These are phyloP conservation scores for Rhipidura dahli DNA, from an alignment of 2,113 vertebrate genomes.

Conservation along the genomic window DNA sequence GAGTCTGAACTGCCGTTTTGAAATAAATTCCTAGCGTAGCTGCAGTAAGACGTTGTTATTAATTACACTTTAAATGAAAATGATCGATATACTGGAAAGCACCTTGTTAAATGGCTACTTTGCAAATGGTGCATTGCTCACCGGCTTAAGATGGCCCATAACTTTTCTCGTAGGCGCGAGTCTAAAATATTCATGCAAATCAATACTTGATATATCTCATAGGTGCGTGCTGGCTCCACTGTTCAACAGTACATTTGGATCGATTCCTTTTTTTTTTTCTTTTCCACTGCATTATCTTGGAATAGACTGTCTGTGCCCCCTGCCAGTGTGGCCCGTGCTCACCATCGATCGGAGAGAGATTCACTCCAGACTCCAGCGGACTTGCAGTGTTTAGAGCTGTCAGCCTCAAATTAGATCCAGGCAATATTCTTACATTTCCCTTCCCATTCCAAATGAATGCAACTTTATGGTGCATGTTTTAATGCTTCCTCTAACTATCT, in stretches of 20 bases:
- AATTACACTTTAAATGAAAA: constrained; percentile 31
- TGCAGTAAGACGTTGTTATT: not conserved
- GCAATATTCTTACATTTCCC: not conserved
- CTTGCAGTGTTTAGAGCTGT: not conserved
- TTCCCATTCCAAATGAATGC: not conserved
- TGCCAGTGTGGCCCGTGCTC: not conserved
- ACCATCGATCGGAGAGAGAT: not conserved
- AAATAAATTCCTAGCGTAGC: not conserved
- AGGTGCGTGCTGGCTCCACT: constrained; percentile 46
- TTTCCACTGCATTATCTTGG: not conserved
- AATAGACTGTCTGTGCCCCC: not conserved
- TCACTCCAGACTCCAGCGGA: not conserved
- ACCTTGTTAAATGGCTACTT: constrained; percentile 39
- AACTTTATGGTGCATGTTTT: not conserved
- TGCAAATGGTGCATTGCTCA: constrained; percentile 28
- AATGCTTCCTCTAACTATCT: not conserved
- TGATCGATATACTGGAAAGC: constrained; percentile 1
- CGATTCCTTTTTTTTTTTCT: not conserved
- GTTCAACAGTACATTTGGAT: constrained; percentile 7
- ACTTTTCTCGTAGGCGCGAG: not conserved
- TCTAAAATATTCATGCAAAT: constrained; percentile 60
- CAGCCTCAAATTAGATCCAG: not conserved
- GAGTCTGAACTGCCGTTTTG: not conserved
- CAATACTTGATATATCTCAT: constrained; percentile 64
- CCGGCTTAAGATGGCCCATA: not conserved